Base-by-base conservation (phyloP, 2,888 invertebrate species). In the Hesperia comma region DNA sequence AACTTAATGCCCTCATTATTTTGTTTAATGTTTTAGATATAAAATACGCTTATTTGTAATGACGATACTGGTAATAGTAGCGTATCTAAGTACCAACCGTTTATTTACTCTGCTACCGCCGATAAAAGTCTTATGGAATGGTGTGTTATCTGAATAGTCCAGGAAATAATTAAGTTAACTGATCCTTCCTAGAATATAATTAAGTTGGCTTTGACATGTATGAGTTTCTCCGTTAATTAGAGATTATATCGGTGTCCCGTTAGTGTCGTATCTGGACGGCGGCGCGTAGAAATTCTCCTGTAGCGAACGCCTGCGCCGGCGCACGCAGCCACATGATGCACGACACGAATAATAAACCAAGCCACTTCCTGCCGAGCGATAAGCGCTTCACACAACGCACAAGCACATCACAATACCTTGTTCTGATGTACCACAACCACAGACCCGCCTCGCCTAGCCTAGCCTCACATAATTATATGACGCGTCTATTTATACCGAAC, bases 291-390 rank as follows among this genome's bases (percentile, higher is more conserved):
- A 85, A 88, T 87, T 86, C 85, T 85, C 87, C 86, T 84, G 84
- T 79, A 79, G 78, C 80, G 79, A 77, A 72, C 79, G 81, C 82
- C 69, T 72, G 75, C 72, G 74, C 75, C 71, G 69, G 74, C 76
- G 77, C 77, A 74, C 75, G 84, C 87, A 85, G 90, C 84, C 86
- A 82, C 85, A 82, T 82, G 86, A 86, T 86, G 88, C 91, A 88
- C 91, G 92, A 88, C 90, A 88, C 87, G 92, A 92, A 92, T 92
- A 92, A 90, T 90, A 92, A 92, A 91, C 87, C 87, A 79, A 88
- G 85, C 87, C 86, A 91, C 89, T 92, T 92, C 92, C 92, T 92
- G 91, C 80, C 87, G 76, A 78, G 81, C 88, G 91, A 90, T 91
- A 91, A 90, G 87, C 87, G 84, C 79, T 82, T 83, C 83, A 83